Evolutionary conservation across 2,797 vertebrate species (phyloP).

Genomic region (Phataginus tricuspis): DNA sequence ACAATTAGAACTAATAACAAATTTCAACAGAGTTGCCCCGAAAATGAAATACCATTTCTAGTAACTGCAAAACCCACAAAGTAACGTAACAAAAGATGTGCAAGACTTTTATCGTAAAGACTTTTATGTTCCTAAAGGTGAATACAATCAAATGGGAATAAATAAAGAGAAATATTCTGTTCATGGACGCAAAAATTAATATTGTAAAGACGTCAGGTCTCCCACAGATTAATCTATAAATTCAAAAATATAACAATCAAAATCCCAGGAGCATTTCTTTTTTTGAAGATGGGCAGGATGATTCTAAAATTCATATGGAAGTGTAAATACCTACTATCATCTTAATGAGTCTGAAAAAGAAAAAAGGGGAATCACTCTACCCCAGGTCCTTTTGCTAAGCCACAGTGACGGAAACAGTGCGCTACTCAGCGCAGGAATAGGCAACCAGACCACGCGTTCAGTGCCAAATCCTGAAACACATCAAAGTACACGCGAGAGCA

Average conservation of each 20-base stretch:
- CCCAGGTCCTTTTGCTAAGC: not conserved
- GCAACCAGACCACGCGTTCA: not conserved
- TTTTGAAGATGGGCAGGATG: not conserved
- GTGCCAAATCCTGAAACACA: not conserved
- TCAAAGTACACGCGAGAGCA: fast-evolving
- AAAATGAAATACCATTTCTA: constrained; percentile 32
- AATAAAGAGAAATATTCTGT: not conserved
- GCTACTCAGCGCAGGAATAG: not conserved
- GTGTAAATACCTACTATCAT: not conserved
- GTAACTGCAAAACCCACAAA: not conserved
- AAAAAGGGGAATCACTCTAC: not conserved
- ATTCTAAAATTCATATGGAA: not conserved
- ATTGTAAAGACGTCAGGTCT: not conserved
- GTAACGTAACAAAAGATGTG: not conserved
- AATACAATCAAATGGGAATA: not conserved
- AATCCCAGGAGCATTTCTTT: not conserved
- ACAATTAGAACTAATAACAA: not conserved
- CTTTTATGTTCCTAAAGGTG: not conserved
- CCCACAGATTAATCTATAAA: not conserved
- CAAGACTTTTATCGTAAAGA: not conserved
- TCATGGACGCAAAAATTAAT: not conserved
- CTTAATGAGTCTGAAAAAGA: not conserved
- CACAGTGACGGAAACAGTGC: not conserved
- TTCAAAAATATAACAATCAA: not conserved
- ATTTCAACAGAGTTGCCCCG: not conserved